Evolutionary conservation across 2,888 invertebrate species (phyloP).

Genomic region (Dusona sp.): DNA sequence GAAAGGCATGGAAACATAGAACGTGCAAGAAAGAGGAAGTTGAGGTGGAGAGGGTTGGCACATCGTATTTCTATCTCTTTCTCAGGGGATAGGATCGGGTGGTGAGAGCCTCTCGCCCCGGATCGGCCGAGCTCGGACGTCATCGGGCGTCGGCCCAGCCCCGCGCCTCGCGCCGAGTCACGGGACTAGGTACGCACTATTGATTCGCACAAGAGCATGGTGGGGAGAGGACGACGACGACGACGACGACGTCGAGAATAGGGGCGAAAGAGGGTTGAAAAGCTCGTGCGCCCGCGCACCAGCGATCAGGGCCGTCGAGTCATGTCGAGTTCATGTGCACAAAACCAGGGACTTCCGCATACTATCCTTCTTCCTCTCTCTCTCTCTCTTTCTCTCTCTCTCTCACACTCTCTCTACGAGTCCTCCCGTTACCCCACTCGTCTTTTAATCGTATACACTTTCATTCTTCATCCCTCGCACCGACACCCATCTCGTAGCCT

Average conservation of each 20-base stretch:
- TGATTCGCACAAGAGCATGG: constrained; percentile 81
- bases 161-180: constrained; percentile 65
- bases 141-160: constrained; percentile 76
- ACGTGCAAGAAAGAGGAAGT: constrained; percentile 39
- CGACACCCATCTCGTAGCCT: constrained; percentile 22
- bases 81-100: constrained; percentile 1
- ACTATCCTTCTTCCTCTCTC: constrained; percentile 47
- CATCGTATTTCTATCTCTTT: constrained; percentile 13
- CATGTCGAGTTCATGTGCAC: constrained; percentile 59
- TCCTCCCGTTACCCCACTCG: constrained; percentile 40
- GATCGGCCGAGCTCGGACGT: constrained; percentile 75
- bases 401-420: constrained; percentile 18
- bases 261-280: constrained; percentile 68
- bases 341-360: constrained; percentile 40
- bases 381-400: constrained; percentile 26
- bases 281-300: constrained; percentile 58
- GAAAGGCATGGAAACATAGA: constrained; percentile 32
- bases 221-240: constrained; percentile 69
- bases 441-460: constrained; percentile 51
- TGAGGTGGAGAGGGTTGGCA: constrained; percentile 34
- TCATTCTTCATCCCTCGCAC: constrained; percentile 50
- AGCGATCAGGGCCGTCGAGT: constrained; percentile 62
- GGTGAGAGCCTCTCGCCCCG: constrained; percentile 63
- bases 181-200: constrained; percentile 81
- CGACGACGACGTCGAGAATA: constrained; percentile 40